Conservation (phyloP, 2,113 vertebrate species). For the Chionis minor region DNA sequence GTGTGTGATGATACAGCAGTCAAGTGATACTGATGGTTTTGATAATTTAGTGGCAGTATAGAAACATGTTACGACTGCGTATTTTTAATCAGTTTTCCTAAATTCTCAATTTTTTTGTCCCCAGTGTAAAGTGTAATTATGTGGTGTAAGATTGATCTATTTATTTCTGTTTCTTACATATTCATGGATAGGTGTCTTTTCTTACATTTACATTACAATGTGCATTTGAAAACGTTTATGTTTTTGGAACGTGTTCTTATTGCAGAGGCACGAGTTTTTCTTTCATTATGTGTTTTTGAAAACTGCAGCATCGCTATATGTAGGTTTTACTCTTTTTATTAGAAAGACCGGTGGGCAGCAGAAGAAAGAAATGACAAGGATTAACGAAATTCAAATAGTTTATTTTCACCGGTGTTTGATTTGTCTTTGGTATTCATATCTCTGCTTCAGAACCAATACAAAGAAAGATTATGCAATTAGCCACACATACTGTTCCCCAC, state of each 20-base stretch:
- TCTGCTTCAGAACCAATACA: background rate
- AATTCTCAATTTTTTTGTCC: background rate
- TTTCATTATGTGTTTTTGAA: background rate
- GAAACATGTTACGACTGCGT: background rate
- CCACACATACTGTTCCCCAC: background rate
- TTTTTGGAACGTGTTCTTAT: background rate
- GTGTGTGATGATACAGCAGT: slow-evolving; percentile 5
- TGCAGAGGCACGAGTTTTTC: background rate
- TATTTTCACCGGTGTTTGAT: background rate
- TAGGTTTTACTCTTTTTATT: background rate
- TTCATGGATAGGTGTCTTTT: background rate
- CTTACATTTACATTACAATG: background rate
- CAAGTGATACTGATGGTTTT: slow-evolving; percentile 17
- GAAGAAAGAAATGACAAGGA: background rate
- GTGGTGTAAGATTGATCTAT: background rate
- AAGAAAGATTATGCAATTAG: background rate
- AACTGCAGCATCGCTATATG: background rate
- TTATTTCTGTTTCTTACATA: background rate
- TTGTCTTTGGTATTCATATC: background rate
- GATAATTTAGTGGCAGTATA: slow-evolving; percentile 51
- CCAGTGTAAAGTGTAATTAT: background rate
- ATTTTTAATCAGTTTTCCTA: background rate
- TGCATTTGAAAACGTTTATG: background rate
- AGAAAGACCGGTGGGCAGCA: background rate
- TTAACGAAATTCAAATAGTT: background rate